phyloP scores from a whole-genome alignment of 2,888 invertebrate genomes.

The Callinectes sapidus region DNA sequence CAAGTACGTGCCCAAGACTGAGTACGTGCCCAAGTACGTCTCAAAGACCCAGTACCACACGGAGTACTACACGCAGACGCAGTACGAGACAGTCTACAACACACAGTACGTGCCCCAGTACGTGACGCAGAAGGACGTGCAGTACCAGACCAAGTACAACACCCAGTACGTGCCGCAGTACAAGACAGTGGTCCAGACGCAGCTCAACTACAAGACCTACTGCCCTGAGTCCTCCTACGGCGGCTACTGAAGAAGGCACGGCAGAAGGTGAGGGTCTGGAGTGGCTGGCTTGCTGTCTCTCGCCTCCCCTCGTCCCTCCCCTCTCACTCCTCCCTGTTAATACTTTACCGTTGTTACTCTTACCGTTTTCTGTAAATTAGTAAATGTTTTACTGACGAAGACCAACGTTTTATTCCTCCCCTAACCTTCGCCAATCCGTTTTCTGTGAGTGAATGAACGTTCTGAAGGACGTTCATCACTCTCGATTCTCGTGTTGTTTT shows the following conservation, averaged over 20 bases:
- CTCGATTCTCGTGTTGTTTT: background rate
- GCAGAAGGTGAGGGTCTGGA: background rate
- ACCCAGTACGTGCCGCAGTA: constrained; percentile 59
- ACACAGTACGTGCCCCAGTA: constrained; percentile 57
- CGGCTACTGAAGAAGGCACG: background rate
- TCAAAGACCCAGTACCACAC: constrained; percentile 64
- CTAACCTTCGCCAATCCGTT: no score
- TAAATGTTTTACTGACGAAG: background rate
- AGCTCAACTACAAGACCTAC: constrained; percentile 53
- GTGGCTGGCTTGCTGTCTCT: background rate
- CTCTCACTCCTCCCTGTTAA: background rate
- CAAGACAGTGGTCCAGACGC: constrained; percentile 43
- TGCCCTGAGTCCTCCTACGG: constrained; percentile 51
- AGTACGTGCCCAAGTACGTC: constrained; percentile 65
- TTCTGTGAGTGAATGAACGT: background rate
- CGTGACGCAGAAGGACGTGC: constrained; percentile 58
- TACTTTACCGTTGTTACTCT: background rate
- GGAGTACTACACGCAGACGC: constrained; percentile 51
- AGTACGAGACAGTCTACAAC: constrained; percentile 63
- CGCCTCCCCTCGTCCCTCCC: background rate
- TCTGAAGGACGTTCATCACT: background rate
- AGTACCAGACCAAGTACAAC: constrained; percentile 55
- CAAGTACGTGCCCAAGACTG: constrained; percentile 50
- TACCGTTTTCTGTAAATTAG: background rate
- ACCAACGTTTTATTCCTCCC: background rate